These are phyloP conservation scores for Eretmochelys imbricata DNA, from an alignment of 2,113 vertebrate genomes.

Conservation along the genomic window DNA sequence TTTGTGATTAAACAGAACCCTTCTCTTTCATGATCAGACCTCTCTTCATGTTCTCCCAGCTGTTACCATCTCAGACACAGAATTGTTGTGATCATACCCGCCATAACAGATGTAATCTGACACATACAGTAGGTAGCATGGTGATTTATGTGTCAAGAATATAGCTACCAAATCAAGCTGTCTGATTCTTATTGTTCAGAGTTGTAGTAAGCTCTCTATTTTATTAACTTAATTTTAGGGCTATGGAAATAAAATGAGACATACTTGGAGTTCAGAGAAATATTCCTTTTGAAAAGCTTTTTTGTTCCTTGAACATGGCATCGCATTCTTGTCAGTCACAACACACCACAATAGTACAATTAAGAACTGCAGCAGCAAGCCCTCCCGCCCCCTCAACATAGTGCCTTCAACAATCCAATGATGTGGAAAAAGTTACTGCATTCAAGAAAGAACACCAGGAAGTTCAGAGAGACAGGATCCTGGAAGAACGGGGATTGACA, in stretches of 20 bases:
- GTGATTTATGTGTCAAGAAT: not conserved
- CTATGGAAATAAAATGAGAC: not conserved
- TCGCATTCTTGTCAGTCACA: not conserved
- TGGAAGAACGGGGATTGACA: not conserved
- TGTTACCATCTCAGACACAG: not conserved
- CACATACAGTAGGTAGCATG: not conserved
- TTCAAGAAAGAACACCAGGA: not conserved
- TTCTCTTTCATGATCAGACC: not conserved
- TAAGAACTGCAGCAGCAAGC: not conserved
- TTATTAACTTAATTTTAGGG: not conserved
- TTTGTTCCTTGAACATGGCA: not conserved
- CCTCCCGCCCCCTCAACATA: not conserved
- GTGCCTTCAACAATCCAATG: not conserved
- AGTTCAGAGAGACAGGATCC: not conserved
- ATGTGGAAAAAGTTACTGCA: not conserved
- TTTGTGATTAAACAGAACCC: not conserved
- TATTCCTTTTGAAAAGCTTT: not conserved
- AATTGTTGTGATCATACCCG: not conserved
- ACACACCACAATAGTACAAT: not conserved
- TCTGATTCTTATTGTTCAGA: not conserved
- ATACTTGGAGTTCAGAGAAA: not conserved
- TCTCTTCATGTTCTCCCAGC: not conserved
- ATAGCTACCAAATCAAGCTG: not conserved
- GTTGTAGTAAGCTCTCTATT: not conserved
- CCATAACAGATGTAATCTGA: not conserved